Evolutionary conservation across 1,140 invertebrate genomes (phyloP).

Genomic region (Penaeus vannamei): DNA sequence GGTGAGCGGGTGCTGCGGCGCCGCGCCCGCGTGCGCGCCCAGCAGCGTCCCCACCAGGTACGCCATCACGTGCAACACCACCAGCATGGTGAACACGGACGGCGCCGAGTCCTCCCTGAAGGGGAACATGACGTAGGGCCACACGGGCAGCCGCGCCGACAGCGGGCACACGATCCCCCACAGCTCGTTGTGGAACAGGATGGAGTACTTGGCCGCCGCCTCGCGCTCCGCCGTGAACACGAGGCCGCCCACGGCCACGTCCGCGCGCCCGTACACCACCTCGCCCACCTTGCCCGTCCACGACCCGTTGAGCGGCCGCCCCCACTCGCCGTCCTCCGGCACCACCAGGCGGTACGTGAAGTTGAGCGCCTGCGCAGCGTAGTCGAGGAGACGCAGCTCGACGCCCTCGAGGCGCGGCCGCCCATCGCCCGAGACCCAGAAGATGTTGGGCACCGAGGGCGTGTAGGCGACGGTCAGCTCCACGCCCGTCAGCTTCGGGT

Average conservation of each 20-base stretch:
- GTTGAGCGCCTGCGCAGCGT: constrained; percentile 58
- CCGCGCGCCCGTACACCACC: constrained; percentile 42
- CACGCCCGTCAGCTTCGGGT: constrained; percentile 30
- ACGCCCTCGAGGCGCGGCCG: constrained; percentile 52
- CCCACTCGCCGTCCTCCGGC: constrained; percentile 61
- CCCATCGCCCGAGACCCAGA: neutral
- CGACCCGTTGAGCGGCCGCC: constrained; percentile 56
- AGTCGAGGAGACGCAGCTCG: constrained; percentile 60
- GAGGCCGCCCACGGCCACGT: constrained; percentile 60
- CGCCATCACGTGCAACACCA: constrained; percentile 54
- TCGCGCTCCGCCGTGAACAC: constrained; percentile 60
- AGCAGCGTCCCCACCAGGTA: constrained; percentile 39
- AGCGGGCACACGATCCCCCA: constrained; percentile 66
- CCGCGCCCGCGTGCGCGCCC: neutral
- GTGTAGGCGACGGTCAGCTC: constrained; percentile 60
- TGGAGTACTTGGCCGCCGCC: constrained; percentile 42
- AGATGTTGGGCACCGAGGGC: constrained; percentile 62
- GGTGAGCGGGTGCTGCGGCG: neutral
- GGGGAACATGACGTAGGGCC: constrained; percentile 66
- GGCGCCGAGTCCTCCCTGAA: constrained; percentile 56
- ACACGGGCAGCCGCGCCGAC: constrained; percentile 52
- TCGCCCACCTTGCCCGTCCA: constrained; percentile 66
- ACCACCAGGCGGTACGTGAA: constrained; percentile 53
- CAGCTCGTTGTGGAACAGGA: constrained; percentile 62
- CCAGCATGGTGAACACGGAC: constrained; percentile 56